Base-by-base conservation (phyloP, 2,888 invertebrate genomes). In the Drosophila subsilvestris region DNA sequence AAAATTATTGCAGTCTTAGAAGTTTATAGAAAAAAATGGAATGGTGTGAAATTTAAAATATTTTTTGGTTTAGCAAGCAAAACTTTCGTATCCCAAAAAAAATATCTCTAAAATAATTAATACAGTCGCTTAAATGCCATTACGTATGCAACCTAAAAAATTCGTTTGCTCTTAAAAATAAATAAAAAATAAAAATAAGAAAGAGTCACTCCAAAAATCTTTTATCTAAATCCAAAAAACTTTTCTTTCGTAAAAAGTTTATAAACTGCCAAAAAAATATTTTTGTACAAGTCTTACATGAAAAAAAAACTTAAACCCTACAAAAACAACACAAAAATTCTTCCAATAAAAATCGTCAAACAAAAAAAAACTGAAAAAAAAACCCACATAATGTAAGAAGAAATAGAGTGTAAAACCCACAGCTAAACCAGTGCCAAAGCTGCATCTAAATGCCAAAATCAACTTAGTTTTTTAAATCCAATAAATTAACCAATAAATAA, bases 391-490 rank as follows among this genome's bases (percentile, higher is more conserved):
- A 53, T 49, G 54, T 57, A 45, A 57, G 10, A 43, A 56, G 7
- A n/a, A 20, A 12, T 14, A 0, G 1, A 32, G 17, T 29, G 6
- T 25, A 58, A 37, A 6, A 9, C 0, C 37, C 17, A 17, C 18
- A 59, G 47, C 58, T 37, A 29, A 54, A 43, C n/a, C 79, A 74
- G 84, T 83, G 84, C 88, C 88, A 88, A 85, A 86, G 71, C 50
- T 37, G 72, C 72, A 74, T 75, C 59, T 42, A 72, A 81, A 89
- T 86, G 85, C 89, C 88, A 86, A 85, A 89, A 68, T 74, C 63
- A 83, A 59, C 51, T 51, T 58, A 74, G 84, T 76, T 56, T 29
- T 44, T 17, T 37, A 37, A 37, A 7, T 6, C 14, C 42, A 89
- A 45, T 61, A 57, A 55, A 14, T 37, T 58, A 58, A 50, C 48